phyloP scores from a whole-genome alignment of 2,797 vertebrate species.

The Eleutherodactylus coqui region DNA sequence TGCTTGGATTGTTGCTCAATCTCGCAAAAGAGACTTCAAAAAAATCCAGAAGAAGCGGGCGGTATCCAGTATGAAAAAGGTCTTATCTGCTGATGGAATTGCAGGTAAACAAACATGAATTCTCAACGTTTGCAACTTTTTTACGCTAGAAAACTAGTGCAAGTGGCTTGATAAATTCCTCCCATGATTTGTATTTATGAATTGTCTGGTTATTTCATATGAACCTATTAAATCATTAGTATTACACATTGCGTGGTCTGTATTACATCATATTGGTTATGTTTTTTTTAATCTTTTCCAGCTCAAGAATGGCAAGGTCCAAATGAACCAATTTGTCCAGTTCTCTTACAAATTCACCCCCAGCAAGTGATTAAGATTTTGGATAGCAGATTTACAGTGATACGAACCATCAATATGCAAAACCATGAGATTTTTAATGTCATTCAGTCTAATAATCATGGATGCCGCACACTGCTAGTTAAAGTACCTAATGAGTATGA shows the following conservation, averaged over 20 bases:
- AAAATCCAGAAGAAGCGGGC: slow-evolving; percentile 75
- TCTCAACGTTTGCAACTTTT: too few relatives aligned
- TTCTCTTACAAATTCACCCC: slow-evolving; percentile 74
- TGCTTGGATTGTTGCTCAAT: slow-evolving; percentile 77
- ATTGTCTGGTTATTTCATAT: too few relatives aligned
- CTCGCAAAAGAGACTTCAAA: slow-evolving; percentile 77
- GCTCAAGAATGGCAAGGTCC: slow-evolving; percentile 82
- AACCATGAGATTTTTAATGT: slow-evolving; percentile 72
- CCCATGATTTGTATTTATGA: too few relatives aligned
- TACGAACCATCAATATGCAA: slow-evolving; percentile 73
- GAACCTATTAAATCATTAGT: too few relatives aligned
- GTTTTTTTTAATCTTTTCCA: slow-evolving; percentile 61
- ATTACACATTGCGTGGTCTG: too few relatives aligned
- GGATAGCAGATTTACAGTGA: slow-evolving; percentile 69
- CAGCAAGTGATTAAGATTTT: slow-evolving; percentile 74
- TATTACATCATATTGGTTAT: too few relatives aligned
- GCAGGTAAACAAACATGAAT: slow-evolving; percentile 68
- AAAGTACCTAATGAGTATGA: slow-evolving; percentile 83
- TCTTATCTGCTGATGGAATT: slow-evolving; percentile 70
- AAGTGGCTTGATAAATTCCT: too few relatives aligned
- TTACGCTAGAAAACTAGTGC: too few relatives aligned
- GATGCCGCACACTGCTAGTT: slow-evolving; percentile 75
- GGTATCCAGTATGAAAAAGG: slow-evolving; percentile 64
- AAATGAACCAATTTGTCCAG: slow-evolving; percentile 68
- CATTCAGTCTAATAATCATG: slow-evolving; percentile 74